Evolutionary conservation across 2,888 invertebrate species (phyloP), one percentile per base, ranked within the genome.

Genomic region (Ormyrus rosae): DNA sequence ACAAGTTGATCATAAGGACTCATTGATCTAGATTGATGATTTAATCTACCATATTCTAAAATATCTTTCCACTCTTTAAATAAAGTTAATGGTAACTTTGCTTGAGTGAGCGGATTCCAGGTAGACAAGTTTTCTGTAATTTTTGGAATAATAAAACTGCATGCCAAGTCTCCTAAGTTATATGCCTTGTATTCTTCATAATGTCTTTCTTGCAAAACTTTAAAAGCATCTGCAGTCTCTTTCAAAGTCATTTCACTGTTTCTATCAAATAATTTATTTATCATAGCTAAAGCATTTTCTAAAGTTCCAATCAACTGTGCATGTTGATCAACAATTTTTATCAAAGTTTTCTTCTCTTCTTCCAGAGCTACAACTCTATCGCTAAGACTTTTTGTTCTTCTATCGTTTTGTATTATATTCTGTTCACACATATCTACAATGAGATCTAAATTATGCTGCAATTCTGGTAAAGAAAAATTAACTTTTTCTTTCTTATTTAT

Each of bases 371-470:
- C 93, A 6, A 96, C 93, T 84, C 95, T 93, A 87, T 99, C 98
- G 85, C 95, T 94, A 7, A 96, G 94, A 83, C 95, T 93, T 69
- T 95, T 94, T 3, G 95, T 93, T 82, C 95, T 94, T 75, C 96
- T 94, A 80, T 97, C 97, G 85, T 96, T 95, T 85, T 95, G 93
- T 76, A 99, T 95, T 74, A 99, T 99, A 84, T 98, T 96, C 93
- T 98, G 97, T 91, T 99, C 99, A 81, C 98, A 96, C 92, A 97
- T 95, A 83, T 98, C 97, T 0, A 99, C 96, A 84, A 99, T 92
- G 11, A 99, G 92, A 88, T 97, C 95, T 60, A 99, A 92, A 92
- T 99, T 99, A 89, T 99, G 97, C 83, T 95, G 93, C 4, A 99
- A 93, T 90, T 99, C 98, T 0, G 99, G 98, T 83, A 99, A 91